phyloP scores from a whole-genome alignment of 2,797 vertebrate genomes.

The Sebastes melanostomus region DNA sequence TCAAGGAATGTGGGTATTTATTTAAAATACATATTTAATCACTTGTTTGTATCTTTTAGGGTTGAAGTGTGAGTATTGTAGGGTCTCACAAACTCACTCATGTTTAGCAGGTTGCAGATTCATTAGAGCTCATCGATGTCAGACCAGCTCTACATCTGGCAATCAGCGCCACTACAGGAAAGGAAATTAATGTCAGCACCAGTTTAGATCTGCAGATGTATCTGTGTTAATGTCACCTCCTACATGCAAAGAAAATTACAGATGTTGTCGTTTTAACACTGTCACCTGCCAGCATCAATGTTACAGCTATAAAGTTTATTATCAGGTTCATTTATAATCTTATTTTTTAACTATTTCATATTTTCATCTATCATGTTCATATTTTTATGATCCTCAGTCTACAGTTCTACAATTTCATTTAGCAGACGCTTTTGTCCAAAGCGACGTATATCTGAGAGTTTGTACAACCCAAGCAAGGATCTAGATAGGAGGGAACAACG shows the following conservation, averaged over 20 bases:
- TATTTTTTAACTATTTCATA: neutral
- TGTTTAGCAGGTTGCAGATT: neutral
- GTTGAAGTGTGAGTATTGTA: neutral
- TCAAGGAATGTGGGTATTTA: neutral
- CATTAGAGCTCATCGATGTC: neutral
- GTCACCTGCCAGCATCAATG: neutral
- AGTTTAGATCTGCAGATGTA: neutral
- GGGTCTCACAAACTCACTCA: neutral
- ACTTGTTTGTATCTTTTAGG: neutral
- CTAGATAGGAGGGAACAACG: too few relatives aligned
- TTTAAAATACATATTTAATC: neutral
- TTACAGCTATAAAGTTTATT: neutral
- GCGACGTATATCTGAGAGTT: too few relatives aligned
- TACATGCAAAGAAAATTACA: neutral
- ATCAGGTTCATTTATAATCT: neutral
- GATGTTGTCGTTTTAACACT: neutral
- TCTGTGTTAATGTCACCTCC: neutral
- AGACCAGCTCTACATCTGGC: neutral
- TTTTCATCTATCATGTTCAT: neutral
- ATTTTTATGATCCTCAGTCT: neutral
- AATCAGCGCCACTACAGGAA: neutral
- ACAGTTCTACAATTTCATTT: too few relatives aligned
- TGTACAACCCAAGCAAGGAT: too few relatives aligned
- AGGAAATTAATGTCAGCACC: neutral
- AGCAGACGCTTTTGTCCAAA: too few relatives aligned